Base-by-base conservation (phyloP, 2,888 invertebrate species). In the Caenorhabditis afra region DNA sequence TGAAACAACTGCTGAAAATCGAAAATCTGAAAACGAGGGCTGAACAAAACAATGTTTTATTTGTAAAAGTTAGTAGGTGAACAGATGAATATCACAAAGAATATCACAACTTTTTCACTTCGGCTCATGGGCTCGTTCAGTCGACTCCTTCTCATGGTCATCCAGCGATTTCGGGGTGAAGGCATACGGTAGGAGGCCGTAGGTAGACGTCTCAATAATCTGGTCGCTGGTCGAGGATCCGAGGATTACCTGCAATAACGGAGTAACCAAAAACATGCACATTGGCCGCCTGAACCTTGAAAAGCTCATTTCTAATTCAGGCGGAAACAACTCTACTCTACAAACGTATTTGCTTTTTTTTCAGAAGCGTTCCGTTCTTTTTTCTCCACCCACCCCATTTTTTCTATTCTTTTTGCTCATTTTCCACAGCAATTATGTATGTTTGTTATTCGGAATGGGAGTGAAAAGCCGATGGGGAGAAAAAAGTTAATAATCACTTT, bases 131-230 rank as follows among this genome's bases (percentile, higher is more conserved):
- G 37, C 62, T 64, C 73, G 57, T 37, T 73, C 73, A 11, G 49
- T 50, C 4, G 50, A 64, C 39, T 79, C 73, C 39, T 79, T 73
- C 20, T 73, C 64, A 22, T 73, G 73, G 35, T 74, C 76, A 53
- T 87, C 82, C 52, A 88, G 76, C 10, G 76, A 70, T 20, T 79
- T 79, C 11, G 87, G 86, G 52, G 84, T 85, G 81, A 87, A 88
- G 4, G 87, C 86, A 23, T 70, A 70, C 8, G 88, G 88, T 12
- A 87, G 76, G 18, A 88, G 83, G 18, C 83, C 85, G 50, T 71
- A 64, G 11, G 81, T 77, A 0, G 81, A 45, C 7, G 85, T 85
- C 44, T 73, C 67, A 16, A 78, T 66, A 18, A 81, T 62, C 14
- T 79, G 52, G 55, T 84, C 68, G 44, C 76, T 76, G 14, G 68